A percentile compares a stretch with the other conserved stretches of the same genome.
These are phyloP conservation scores for Pocillopora grandis DNA, from an alignment of 92 coral and sea anemone species.

Conservation along the genomic window DNA sequence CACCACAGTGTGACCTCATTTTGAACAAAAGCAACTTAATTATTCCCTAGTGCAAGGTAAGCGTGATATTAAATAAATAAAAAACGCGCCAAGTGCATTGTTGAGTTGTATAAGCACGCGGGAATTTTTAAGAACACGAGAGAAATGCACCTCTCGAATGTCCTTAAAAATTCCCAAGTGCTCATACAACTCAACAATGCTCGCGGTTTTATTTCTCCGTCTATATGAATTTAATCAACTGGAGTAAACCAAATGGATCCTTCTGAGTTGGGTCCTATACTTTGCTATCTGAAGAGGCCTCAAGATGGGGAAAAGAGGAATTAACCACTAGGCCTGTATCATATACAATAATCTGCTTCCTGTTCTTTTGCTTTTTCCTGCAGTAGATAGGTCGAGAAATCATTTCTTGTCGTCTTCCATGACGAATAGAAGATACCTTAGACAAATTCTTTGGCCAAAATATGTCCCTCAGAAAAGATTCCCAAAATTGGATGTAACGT, in stretches of 20 bases:
- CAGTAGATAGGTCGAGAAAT: slow-evolving; percentile 4
- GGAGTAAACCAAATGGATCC: slow-evolving; percentile 50
- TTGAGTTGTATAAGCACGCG: no score
- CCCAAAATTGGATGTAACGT: slow-evolving; percentile 33
- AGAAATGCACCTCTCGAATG: no score
- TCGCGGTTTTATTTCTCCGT: neutral
- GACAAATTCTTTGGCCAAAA: slow-evolving; percentile 30
- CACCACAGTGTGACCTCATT: no score
- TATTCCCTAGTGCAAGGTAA: no score
- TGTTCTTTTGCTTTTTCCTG: slow-evolving; percentile 32
- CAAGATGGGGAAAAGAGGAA: neutral
- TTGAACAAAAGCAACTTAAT: no score
- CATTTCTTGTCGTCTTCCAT: slow-evolving; percentile 22
- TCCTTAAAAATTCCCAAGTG: no score
- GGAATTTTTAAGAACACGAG: no score
- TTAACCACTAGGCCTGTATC: slow-evolving; percentile 39
- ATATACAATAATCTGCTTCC: slow-evolving; percentile 6
- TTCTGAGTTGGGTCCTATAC: slow-evolving; percentile 53
- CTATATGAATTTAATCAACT: slow-evolving; percentile 26
- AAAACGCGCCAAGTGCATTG: no score
- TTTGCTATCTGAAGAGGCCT: slow-evolving; percentile 53
- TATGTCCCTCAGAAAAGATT: slow-evolving; percentile 24
- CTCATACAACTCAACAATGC: no score
- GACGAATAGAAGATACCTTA: slow-evolving; percentile 17
- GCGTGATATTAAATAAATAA: no score